phyloP scores from a whole-genome alignment of 2,797 vertebrate genomes.

The Coregonus sp. region DNA sequence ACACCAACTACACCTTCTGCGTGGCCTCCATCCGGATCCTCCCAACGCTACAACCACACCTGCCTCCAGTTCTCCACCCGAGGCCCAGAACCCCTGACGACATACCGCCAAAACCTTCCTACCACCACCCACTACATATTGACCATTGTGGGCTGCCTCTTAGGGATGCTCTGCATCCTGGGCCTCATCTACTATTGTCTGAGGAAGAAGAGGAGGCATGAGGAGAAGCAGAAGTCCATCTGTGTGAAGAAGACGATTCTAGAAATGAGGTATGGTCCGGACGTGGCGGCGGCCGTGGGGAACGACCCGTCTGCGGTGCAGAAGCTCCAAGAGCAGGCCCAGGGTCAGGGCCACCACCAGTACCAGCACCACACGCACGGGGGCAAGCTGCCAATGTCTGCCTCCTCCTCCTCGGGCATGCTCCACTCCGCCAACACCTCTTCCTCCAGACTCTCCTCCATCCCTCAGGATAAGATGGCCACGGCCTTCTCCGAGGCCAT shows the following conservation, averaged over 20 bases:
- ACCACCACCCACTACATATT: slow-evolving; percentile 99
- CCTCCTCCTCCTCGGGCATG: slow-evolving; percentile 79
- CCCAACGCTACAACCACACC: slow-evolving; percentile 93
- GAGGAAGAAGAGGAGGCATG: slow-evolving; percentile 88
- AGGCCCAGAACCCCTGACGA: slow-evolving; percentile 81
- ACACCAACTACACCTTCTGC: slow-evolving; percentile 96
- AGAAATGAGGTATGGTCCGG: slow-evolving; percentile 97
- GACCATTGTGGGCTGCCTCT: slow-evolving; percentile 96
- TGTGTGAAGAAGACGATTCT: slow-evolving; percentile 98
- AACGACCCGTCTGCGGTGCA: slow-evolving; percentile 81
- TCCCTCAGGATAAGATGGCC: slow-evolving; percentile 95
- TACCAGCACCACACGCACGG: slow-evolving; percentile 79
- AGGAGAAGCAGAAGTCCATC: slow-evolving; percentile 95
- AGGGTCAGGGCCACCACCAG: slow-evolving; percentile 76
- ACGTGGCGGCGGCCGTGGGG: slow-evolving; percentile 85
- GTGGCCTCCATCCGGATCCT: slow-evolving; percentile 94
- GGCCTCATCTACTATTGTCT: slow-evolving; percentile 96
- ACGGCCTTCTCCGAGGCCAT: slow-evolving; percentile 86
- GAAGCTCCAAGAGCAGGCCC: slow-evolving; percentile 89
- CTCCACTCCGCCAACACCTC: slow-evolving; percentile 78
- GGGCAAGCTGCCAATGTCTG: slow-evolving; percentile 77
- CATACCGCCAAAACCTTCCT: slow-evolving; percentile 85
- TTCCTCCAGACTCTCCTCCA: slow-evolving; percentile 90
- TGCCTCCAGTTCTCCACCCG: slow-evolving; percentile 91
- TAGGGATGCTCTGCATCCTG: slow-evolving; percentile 96